A percentile compares a stretch with the other conserved stretches of the same genome.
Evolutionary conservation across 2,797 vertebrate species (phyloP).

Genomic region (Galago senegalensis): DNA sequence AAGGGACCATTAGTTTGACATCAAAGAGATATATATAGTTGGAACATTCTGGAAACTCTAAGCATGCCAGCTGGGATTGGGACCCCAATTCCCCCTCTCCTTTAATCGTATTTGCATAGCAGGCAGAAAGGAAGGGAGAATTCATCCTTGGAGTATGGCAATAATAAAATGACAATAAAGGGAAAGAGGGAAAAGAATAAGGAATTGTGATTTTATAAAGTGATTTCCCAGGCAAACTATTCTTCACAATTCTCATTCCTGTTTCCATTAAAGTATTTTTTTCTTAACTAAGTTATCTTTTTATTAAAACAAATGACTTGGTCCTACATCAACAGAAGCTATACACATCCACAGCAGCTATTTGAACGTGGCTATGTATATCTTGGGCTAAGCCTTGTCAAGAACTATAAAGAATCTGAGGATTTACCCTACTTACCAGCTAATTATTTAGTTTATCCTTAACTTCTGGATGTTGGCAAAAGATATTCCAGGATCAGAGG

Average conservation of each 20-base stretch:
- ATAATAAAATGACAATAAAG: background rate
- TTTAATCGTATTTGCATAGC: background rate
- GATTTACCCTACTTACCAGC: background rate
- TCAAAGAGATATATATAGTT: constrained; percentile 5
- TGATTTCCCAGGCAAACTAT: background rate
- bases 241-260: background rate
- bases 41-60: background rate
- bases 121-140: background rate
- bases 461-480: background rate
- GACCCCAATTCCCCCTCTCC: fast-evolving
- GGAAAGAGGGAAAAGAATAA: background rate
- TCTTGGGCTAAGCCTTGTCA: background rate
- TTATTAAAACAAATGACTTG: background rate
- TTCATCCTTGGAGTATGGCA: background rate
- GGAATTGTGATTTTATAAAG: background rate
- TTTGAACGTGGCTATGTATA: background rate
- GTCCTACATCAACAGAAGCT: background rate
- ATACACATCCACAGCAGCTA: background rate
- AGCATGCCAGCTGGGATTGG: background rate
- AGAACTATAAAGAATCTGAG: background rate
- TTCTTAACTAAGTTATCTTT: background rate
- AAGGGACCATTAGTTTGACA: constrained; percentile 42
- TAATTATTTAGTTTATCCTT: background rate
- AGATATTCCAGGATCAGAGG: background rate
- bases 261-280: background rate